A percentile compares a stretch with the other conserved stretches of the same genome.
Conservation (phyloP, 2,113 vertebrate genomes). For the Ibidorhyncha struthersii region DNA sequence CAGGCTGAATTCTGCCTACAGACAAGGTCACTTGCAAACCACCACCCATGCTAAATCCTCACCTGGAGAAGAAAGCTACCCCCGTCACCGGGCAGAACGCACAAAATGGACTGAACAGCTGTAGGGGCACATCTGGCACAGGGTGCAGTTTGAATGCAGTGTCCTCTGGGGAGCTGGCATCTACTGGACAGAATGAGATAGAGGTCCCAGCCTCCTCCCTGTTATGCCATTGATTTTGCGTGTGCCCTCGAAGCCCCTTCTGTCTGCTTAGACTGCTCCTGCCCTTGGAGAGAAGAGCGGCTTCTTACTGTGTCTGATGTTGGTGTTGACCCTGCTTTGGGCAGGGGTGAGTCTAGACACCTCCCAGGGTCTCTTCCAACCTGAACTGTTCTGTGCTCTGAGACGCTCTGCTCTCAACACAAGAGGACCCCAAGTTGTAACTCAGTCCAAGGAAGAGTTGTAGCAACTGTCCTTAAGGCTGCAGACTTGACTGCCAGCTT, state of each 20-base stretch:
- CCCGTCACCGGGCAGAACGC: not conserved
- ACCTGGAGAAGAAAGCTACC: not conserved
- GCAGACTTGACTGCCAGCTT: not conserved
- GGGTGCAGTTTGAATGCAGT: not conserved
- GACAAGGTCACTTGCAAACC: slow-evolving; percentile 4
- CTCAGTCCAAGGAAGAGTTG: not conserved
- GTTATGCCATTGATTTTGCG: not conserved
- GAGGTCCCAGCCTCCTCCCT: not conserved
- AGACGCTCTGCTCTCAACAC: not conserved
- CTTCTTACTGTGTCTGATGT: not conserved
- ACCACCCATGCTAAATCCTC: not conserved
- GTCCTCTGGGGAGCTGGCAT: not conserved
- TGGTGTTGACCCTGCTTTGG: not conserved
- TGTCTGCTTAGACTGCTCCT: not conserved
- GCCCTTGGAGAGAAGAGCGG: not conserved
- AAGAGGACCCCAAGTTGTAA: not conserved
- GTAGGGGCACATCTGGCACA: not conserved
- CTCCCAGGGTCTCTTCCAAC: not conserved
- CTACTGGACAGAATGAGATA: not conserved
- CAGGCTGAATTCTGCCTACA: not conserved
- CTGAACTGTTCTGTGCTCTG: not conserved
- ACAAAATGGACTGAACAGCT: not conserved
- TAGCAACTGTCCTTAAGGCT: not conserved
- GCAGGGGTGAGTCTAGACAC: not conserved
- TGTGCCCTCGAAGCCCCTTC: not conserved